phyloP scores from a whole-genome alignment of 2,113 vertebrate species.

The Protomyctophum bolini region DNA sequence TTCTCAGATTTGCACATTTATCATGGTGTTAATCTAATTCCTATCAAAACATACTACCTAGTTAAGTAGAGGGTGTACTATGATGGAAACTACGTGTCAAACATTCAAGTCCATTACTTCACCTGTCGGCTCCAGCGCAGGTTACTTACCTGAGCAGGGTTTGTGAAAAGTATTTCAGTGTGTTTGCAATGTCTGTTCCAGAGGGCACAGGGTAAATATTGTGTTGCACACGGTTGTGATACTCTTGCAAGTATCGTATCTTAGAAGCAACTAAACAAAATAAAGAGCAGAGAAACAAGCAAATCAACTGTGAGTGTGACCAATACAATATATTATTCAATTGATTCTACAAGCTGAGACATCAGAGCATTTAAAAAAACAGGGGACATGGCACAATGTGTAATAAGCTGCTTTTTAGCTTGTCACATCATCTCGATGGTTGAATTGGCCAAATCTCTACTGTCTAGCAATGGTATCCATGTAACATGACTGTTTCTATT shows the following conservation, averaged over 20 bases:
- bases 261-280: slow-evolving; percentile 97
- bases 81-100: slow-evolving; percentile 52
- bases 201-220: slow-evolving; percentile 99
- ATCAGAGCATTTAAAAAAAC: slow-evolving; percentile 19
- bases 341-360: not conserved
- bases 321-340: not conserved
- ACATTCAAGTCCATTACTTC: slow-evolving; percentile 69
- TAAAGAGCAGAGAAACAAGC: slow-evolving; percentile 80
- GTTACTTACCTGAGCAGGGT: slow-evolving; percentile 98
- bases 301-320: slow-evolving; percentile 62
- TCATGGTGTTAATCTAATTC: slow-evolving; percentile 31
- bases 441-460: not conserved
- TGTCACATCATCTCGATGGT: not conserved
- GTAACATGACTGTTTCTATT: slow-evolving; percentile 23
- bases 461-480: not conserved
- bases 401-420: not conserved
- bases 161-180: slow-evolving; percentile 99
- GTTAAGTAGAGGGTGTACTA: slow-evolving; percentile 26
- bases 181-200: slow-evolving; percentile 99
- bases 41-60: slow-evolving; percentile 11
- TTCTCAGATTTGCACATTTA: not conserved
- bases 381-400: slow-evolving; percentile 5
- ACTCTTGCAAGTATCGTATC: slow-evolving; percentile 99
- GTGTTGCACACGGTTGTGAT: slow-evolving; percentile 98
- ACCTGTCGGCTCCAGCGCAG: slow-evolving; percentile 76